Conservation (phyloP, 2,113 vertebrate genomes). For the Ailurus styani region DNA sequence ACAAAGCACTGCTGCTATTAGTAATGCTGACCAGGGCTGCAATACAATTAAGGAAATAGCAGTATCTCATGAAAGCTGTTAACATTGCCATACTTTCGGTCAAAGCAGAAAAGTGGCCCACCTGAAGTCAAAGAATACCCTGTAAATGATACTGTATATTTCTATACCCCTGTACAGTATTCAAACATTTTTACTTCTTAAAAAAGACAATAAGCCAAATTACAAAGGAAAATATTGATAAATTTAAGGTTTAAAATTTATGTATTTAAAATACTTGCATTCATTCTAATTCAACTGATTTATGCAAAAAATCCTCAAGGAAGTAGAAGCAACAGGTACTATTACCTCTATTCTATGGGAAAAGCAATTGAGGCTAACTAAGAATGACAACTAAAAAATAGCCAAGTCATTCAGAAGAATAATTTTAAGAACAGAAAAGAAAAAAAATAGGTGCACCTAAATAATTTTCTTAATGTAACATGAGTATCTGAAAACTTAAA, state of each 20-base stretch:
- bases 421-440: background rate
- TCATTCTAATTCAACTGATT: background rate
- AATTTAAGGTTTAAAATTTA: background rate
- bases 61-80: background rate
- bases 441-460: background rate
- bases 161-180: background rate
- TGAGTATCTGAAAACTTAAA: background rate
- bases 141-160: background rate
- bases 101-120: background rate
- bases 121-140: background rate
- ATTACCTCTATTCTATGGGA: background rate
- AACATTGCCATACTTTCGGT: background rate
- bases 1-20: background rate
- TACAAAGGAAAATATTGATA: slow-evolving; percentile 12
- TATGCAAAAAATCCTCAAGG: background rate
- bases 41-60: background rate
- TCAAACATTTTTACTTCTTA: slow-evolving; percentile 11
- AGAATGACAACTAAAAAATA: background rate
- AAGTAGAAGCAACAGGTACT: background rate
- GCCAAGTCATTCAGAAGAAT: background rate
- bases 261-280: background rate
- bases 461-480: slow-evolving; percentile 27
- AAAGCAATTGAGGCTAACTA: background rate
- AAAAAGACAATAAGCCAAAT: background rate
- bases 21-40: background rate